phyloP scores from a whole-genome alignment of 2,113 vertebrate genomes.

The Heliornis fulica region DNA sequence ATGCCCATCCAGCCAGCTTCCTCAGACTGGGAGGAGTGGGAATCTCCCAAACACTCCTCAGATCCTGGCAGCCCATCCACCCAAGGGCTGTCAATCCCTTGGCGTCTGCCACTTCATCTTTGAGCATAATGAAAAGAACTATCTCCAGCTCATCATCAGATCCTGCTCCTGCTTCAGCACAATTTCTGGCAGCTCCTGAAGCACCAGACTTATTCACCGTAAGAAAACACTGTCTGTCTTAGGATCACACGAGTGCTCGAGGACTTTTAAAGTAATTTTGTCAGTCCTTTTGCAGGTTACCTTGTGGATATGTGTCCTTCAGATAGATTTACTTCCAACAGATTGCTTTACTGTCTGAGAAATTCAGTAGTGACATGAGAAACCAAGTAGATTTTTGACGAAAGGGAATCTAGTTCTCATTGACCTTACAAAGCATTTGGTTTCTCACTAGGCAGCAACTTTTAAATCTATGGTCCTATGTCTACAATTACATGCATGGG shows the following conservation, averaged over 20 bases:
- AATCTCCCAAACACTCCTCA: neutral
- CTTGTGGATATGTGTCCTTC: neutral
- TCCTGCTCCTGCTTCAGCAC: neutral
- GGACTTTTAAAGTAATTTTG: neutral
- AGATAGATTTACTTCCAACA: neutral
- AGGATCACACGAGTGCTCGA: neutral
- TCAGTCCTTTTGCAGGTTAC: neutral
- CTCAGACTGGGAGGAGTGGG: neutral
- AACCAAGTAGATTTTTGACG: neutral
- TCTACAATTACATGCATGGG: neutral
- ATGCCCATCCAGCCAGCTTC: neutral
- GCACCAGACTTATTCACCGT: neutral
- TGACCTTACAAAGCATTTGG: neutral
- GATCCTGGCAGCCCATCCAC: neutral
- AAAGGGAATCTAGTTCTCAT: neutral
- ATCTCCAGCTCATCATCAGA: neutral
- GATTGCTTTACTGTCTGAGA: neutral
- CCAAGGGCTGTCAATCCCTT: rapidly evolving
- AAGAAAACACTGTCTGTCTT: neutral
- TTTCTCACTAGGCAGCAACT: neutral
- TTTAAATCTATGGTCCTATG: neutral
- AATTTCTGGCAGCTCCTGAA: neutral
- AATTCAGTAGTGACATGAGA: neutral
- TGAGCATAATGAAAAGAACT: neutral
- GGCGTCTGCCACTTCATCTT: neutral